Conservation (phyloP, 2,797 vertebrate species). For the Centroberyx gerrardi region DNA sequence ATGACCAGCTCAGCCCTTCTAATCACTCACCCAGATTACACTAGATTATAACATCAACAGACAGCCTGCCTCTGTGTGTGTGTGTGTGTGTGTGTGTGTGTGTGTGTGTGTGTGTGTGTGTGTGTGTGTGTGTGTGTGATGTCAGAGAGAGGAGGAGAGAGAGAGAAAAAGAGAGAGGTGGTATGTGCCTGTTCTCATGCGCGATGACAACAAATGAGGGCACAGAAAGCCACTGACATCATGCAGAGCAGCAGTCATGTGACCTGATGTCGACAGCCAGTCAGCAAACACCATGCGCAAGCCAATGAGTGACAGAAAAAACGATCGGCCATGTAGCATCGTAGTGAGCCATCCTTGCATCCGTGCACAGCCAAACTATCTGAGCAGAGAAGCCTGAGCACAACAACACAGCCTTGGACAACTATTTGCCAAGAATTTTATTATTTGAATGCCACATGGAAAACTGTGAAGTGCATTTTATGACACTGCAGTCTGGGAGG, state of each 20-base stretch:
- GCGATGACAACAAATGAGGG: conserved; percentile 70
- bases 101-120: conserved; percentile 31
- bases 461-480: conserved; percentile 12
- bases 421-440: conserved; percentile 3
- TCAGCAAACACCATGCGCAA: conserved; percentile 64
- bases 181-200: conserved; percentile 68
- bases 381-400: conserved; percentile 16
- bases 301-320: conserved; percentile 49
- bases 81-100: conserved; percentile 39
- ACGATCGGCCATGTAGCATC: conserved; percentile 31
- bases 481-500: conserved; percentile 17
- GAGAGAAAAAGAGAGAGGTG: conserved; percentile 56
- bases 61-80: conserved; percentile 28
- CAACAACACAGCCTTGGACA: background rate
- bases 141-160: conserved; percentile 21
- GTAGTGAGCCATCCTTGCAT: conserved; percentile 37
- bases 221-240: conserved; percentile 71
- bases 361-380: conserved; percentile 57
- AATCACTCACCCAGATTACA: conserved; percentile 78
- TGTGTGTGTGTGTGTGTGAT: conserved; percentile 4
- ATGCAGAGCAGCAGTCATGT: conserved; percentile 78
- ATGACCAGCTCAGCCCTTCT: conserved; percentile 69
- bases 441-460: conserved; percentile 23
- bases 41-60: conserved; percentile 77
- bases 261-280: conserved; percentile 59